Conservation (phyloP, 2,113 vertebrate genomes). For the Syrrhaptes paradoxus region DNA sequence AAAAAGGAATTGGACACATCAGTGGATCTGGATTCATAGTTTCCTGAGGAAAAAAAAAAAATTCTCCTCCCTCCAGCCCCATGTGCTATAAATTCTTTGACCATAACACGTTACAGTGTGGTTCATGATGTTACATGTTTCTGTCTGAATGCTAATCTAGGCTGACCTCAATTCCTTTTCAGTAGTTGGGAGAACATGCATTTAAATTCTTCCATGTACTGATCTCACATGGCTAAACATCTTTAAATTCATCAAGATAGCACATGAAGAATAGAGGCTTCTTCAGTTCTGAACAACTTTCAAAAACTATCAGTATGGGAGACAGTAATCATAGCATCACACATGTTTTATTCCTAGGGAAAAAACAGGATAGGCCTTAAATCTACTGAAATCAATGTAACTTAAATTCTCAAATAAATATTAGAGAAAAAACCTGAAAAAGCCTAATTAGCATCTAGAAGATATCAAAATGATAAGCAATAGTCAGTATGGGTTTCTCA, state of each 20-base stretch:
- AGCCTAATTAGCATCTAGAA: background rate
- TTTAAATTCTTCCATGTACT: background rate
- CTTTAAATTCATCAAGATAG: background rate
- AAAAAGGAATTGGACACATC: background rate
- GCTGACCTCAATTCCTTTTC: background rate
- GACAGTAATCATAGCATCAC: background rate
- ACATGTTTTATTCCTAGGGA: background rate
- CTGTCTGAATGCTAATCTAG: background rate
- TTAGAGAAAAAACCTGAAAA: background rate
- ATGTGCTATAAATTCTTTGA: background rate
- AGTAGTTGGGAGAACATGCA: background rate
- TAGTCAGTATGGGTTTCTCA: background rate
- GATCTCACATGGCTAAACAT: background rate
- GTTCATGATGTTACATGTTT: background rate
- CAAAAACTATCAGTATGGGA: background rate
- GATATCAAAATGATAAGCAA: background rate
- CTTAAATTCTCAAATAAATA: background rate
- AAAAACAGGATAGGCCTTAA: background rate
- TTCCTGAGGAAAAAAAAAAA: background rate
- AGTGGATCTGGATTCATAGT: background rate
- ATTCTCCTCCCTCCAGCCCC: rapidly evolving
- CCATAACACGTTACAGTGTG: background rate
- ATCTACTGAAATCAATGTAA: background rate
- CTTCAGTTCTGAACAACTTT: background rate
- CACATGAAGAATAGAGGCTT: rapidly evolving